Percentiles rank a stretch among this genome's conserved stretches.
Conservation (phyloP, 2,888 invertebrate species). For the Clitarchus hookeri region DNA sequence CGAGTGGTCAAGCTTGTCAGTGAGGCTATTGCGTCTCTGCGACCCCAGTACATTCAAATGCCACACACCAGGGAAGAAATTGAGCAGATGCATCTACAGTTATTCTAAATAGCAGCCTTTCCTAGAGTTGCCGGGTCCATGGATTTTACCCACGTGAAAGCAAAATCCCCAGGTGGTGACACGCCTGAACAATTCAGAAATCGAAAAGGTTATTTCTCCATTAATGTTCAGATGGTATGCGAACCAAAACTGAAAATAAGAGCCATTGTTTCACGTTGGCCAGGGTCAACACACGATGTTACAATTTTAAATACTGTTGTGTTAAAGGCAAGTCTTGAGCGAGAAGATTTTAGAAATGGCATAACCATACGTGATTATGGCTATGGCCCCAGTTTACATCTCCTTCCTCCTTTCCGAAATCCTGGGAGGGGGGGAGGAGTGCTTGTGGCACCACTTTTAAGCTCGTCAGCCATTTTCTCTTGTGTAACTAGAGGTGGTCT, state of each 20-base stretch:
- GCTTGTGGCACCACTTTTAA: no score
- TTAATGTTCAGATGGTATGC: conserved; percentile 21
- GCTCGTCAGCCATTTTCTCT: no score
- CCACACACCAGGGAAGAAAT: neutral
- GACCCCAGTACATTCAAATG: neutral
- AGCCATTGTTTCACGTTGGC: conserved; percentile 24
- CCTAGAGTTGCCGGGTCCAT: neutral
- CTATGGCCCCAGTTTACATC: conserved; percentile 46
- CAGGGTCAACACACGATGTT: conserved; percentile 20
- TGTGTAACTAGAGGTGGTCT: no score
- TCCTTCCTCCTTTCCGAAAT: conserved; percentile 47
- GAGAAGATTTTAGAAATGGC: conserved; percentile 42
- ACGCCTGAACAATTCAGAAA: conserved; percentile 12
- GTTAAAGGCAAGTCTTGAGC: conserved; percentile 43
- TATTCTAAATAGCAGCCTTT: neutral
- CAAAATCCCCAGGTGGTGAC: conserved; percentile 20
- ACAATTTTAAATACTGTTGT: neutral
- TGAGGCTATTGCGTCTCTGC: neutral
- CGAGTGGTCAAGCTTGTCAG: conserved; percentile 20
- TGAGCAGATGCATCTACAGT: neutral
- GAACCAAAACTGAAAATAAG: neutral
- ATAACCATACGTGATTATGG: conserved; percentile 50
- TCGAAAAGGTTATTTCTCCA: conserved; percentile 23
- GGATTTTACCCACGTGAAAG: neutral
- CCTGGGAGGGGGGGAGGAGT: no score